Base-by-base conservation (phyloP, 1,140 invertebrate genomes). In the Rhopalosiphum padi region DNA sequence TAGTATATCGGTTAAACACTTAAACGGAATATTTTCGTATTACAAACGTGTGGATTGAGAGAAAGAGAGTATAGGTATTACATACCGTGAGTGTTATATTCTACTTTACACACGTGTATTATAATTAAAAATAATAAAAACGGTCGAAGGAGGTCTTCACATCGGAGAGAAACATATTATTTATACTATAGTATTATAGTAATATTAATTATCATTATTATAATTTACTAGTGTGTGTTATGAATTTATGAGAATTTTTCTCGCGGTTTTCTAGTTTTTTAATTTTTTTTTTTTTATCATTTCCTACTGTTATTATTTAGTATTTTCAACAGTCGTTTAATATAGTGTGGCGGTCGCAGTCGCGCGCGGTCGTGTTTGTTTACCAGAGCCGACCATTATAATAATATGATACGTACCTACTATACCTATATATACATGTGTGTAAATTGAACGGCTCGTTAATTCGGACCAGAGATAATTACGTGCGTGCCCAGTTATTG, bases 391-490 rank as follows among this genome's bases (percentile, higher is more conserved):
- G 30, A 68, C 51, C 41, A 55, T 55, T 89, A 86, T 46, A n/a
- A 30, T 88, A 87, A 48, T 46, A 46, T 30, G 43, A 87, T 48
- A 46, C 15, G 85, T 77, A 86, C 41, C 23, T 9, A 43, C 11
- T 85, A 85, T 85, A 85, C 37, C 37, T 41, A 43, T 41, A 43
- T 4, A 30, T 43, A 86, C 41, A 41, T 46, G 89, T 68, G 89
- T 43, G 43, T 68, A 90, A 90, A 90, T 55, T 90, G 89, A 90
- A 90, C 89, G 89, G 89, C 53, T 90, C 89, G 89, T 90, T 90
- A 90, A 90, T 90, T 90, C 89, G 53, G 89, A 90, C 37, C 53
- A 41, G n/a, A 68, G 55, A 90, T 90, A 68, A 90, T 90, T 90
- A 90, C 41, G 89, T 68, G 53, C 55, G 55, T 89, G 88, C 88